These are phyloP conservation scores for Cisticola juncidis DNA, from an alignment of 2,113 vertebrate genomes.

Conservation along the genomic window DNA sequence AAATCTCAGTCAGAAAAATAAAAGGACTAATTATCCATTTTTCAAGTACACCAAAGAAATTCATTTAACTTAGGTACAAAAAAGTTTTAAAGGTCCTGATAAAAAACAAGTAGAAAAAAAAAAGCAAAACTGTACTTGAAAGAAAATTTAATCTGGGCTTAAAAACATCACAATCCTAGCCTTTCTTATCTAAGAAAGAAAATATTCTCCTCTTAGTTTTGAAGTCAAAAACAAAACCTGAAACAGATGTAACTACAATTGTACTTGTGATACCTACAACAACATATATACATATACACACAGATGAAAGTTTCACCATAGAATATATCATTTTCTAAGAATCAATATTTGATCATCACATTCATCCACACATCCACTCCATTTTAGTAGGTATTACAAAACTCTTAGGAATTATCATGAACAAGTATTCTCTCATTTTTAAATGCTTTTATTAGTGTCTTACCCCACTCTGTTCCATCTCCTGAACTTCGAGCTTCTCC, in stretches of 20 bases:
- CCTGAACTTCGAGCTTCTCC: constrained; percentile 97
- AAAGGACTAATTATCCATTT: neutral
- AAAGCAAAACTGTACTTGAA: neutral
- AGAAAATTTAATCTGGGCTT: neutral
- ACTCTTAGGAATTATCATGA: neutral
- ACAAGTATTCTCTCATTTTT: neutral
- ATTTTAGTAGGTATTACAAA: neutral
- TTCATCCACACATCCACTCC: constrained; percentile 16
- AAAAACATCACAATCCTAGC: neutral
- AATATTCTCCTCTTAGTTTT: neutral
- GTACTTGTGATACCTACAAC: neutral
- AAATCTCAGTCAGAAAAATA: neutral
- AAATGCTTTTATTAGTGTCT: constrained; percentile 53
- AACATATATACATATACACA: neutral
- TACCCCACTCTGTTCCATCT: constrained; percentile 99
- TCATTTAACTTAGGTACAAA: neutral
- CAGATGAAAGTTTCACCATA: neutral
- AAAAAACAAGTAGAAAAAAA: neutral
- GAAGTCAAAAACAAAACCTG: neutral
- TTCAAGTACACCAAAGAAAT: neutral
- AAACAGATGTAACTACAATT: neutral
- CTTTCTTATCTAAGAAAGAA: neutral
- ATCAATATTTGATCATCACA: neutral
- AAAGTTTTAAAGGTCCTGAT: neutral
- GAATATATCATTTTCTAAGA: neutral